phyloP scores from a whole-genome alignment of 1,140 invertebrate species.

The Anastrepha ludens region DNA sequence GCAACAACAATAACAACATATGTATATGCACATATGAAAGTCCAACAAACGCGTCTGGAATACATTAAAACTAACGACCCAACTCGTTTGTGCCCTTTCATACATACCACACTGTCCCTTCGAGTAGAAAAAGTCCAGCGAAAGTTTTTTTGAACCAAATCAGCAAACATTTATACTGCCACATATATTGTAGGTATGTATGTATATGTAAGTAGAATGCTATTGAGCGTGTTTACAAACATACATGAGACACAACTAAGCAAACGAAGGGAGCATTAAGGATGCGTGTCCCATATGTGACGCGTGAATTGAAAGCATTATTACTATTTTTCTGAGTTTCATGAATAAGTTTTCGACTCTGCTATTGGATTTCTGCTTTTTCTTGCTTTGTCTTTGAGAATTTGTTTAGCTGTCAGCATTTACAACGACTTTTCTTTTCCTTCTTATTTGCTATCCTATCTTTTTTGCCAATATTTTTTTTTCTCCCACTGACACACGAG shows the following conservation, averaged over 20 bases:
- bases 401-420: neutral
- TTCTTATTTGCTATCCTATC: neutral
- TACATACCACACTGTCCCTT: neutral
- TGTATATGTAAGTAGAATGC: neutral
- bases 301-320: slow-evolving; percentile 43
- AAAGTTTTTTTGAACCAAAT: slow-evolving; percentile 6
- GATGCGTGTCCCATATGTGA: slow-evolving; percentile 40
- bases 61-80: slow-evolving; percentile 34
- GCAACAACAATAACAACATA: neutral
- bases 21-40: neutral
- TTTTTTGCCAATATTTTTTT: neutral
- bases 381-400: neutral
- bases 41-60: slow-evolving; percentile 39
- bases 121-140: slow-evolving; percentile 16
- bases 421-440: neutral
- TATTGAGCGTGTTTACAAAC: too few species aligned
- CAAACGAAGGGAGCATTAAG: slow-evolving; percentile 17
- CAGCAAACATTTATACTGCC: neutral
- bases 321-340: slow-evolving; percentile 22
- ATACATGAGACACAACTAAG: neutral
- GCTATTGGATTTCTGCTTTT: neutral
- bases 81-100: slow-evolving; percentile 5
- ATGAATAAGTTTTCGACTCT: neutral
- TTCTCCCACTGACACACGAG: neutral
- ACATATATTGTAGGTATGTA: neutral